Evolutionary conservation across 2,888 invertebrate species (phyloP), one percentile per base, ranked within the genome.

Genomic region (Sericinus montela): DNA sequence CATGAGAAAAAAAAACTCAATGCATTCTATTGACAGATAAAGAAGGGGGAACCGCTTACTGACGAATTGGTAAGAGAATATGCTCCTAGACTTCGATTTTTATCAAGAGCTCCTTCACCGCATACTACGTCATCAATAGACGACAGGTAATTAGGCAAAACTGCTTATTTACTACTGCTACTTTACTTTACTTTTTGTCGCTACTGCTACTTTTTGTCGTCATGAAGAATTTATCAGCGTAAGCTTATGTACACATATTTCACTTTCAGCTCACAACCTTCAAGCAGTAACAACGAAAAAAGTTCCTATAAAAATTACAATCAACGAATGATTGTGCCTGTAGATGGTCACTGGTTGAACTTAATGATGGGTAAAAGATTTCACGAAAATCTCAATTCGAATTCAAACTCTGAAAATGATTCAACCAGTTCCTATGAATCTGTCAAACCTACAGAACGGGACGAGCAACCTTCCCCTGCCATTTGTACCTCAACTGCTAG

Each of bases 321-420:
- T 62, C 81, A 84, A 58, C 69, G 75, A 51, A 89, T 89, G 89
- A 89, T 90, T 50, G 89, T 91, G 25, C 89, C 90, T 1, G 82
- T 90, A 3, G 91, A 91, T 63, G 80, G 86, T 15, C 89, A 90
- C 67, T 91, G 92, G 91, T 69, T 90, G 50, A 91, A 90, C 58
- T 69, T 92, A 32, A 92, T 92, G 92, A 91, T 90, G 89, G 92
- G 92, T 42, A 89, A 90, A 56, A 81, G 90, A 38, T 92, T 92
- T 73, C 88, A 89, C 53, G 85, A 87, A 63, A 88, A 84, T 61
- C 75, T 86, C 43, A 85, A 80, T 56, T 87, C 81, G 1, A 87
- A 88, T 55, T 85, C 83, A 1, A 85, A 87, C 62, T 88, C 88
- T 8, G 89, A 89, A 66, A 89, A 89, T 53, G 86, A 86, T 60